Evolutionary conservation across 2,888 invertebrate species (phyloP).

Genomic region (Macrosiphum euphorbiae): DNA sequence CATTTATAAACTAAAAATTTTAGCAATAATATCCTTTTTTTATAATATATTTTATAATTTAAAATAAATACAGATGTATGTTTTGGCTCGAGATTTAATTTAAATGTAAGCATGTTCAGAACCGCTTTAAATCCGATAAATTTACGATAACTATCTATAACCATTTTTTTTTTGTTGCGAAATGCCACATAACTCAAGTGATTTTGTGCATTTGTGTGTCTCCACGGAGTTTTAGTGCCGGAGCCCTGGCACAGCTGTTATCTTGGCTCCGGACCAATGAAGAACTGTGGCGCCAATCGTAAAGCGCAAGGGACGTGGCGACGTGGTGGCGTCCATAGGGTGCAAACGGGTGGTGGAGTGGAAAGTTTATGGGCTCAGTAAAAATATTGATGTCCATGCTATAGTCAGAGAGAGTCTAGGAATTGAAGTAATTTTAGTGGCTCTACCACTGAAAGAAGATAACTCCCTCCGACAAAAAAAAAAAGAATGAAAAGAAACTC

Average conservation of each 20-base stretch:
- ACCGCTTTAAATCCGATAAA: conserved; percentile 34
- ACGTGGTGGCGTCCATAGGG: conserved; percentile 15
- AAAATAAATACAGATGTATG: background rate
- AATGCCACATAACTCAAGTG: conserved; percentile 42
- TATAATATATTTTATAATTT: background rate
- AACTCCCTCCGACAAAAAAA: background rate
- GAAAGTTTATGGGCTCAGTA: conserved; percentile 46
- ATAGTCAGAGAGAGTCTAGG: background rate
- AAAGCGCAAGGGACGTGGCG: conserved; percentile 43
- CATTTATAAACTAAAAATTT: background rate
- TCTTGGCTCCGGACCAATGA: conserved; percentile 58
- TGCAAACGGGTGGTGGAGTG: background rate
- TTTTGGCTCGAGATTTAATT: background rate
- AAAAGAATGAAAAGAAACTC: background rate
- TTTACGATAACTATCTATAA: conserved; percentile 18
- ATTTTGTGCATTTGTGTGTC: conserved; percentile 33
- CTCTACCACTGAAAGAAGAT: background rate
- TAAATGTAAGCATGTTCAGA: background rate
- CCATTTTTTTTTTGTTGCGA: background rate
- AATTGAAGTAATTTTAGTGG: conserved; percentile 50
- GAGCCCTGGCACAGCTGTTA: conserved; percentile 57
- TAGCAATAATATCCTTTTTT: background rate
- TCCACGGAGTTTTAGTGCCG: conserved; percentile 32
- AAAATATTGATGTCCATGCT: conserved; percentile 43
- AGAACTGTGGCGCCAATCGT: conserved; percentile 64